A percentile compares a stretch with the other conserved stretches of the same genome.
Evolutionary conservation across 2,888 invertebrate genomes (phyloP).

Genomic region (Lomographa bimaculata): DNA sequence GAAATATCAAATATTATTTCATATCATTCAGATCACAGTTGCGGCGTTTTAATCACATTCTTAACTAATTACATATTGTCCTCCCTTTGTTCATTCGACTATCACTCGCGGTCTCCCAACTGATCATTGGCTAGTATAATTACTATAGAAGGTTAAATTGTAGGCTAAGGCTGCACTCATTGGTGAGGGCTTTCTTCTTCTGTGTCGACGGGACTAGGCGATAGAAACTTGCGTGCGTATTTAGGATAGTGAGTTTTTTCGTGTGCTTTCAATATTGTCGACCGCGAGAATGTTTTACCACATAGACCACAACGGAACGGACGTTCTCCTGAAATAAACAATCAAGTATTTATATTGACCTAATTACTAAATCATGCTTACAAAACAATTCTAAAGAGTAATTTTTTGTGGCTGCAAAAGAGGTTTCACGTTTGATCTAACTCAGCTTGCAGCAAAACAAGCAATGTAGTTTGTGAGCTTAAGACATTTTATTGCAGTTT

Average conservation of each 20-base stretch:
- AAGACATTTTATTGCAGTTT: too few relatives aligned
- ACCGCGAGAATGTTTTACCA: constrained; percentile 95
- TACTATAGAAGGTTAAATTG: constrained; percentile 52
- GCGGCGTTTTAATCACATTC: constrained; percentile 84
- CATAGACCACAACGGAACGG: constrained; percentile 95
- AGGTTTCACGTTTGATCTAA: too few relatives aligned
- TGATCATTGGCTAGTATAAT: constrained; percentile 44
- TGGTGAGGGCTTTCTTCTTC: constrained; percentile 92
- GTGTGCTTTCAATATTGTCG: constrained; percentile 95
- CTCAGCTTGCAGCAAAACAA: too few relatives aligned
- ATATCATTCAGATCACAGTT: constrained; percentile 85
- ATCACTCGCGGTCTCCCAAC: constrained; percentile 63
- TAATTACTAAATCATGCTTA: too few relatives aligned
- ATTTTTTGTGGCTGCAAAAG: too few relatives aligned
- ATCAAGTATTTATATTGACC: too few relatives aligned
- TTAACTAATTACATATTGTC: constrained; percentile 82
- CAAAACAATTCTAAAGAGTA: too few relatives aligned
- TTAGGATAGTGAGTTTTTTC: constrained; percentile 97
- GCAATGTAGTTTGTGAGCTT: too few relatives aligned
- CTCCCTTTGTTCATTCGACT: constrained; percentile 74
- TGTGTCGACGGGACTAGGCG: constrained; percentile 93
- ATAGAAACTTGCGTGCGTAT: constrained; percentile 94
- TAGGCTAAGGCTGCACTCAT: constrained; percentile 60
- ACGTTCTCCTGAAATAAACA: constrained; percentile 86
- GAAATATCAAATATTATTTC: constrained; percentile 83